phyloP scores from a whole-genome alignment of 1,140 invertebrate species.

The Contarinia nasturtii region DNA sequence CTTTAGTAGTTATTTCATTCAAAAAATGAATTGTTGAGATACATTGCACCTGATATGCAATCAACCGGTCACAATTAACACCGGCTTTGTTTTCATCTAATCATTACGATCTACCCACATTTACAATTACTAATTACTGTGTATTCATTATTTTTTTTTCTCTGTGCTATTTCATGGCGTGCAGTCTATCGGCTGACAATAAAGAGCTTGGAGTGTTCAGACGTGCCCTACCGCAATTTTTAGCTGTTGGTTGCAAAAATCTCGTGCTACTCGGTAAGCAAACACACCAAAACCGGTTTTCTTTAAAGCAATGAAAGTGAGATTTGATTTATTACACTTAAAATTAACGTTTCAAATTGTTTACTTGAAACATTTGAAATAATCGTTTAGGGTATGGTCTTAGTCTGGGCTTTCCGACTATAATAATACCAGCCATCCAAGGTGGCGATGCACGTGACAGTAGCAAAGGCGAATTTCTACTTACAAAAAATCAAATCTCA shows the following conservation, averaged over 20 bases:
- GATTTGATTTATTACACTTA: neutral
- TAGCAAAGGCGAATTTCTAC: slow-evolving; percentile 26
- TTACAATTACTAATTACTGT: too few species aligned
- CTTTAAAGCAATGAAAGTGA: neutral
- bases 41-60: too few species aligned
- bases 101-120: too few species aligned
- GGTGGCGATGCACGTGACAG: slow-evolving; percentile 25
- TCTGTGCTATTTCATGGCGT: too few species aligned
- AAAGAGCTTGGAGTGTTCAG: slow-evolving; percentile 24
- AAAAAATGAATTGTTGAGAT: too few species aligned
- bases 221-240: slow-evolving; percentile 33
- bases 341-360: neutral
- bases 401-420: slow-evolving; percentile 55
- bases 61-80: neutral
- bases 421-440: slow-evolving; percentile 48
- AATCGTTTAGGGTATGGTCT: slow-evolving; percentile 44
- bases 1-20: too few species aligned
- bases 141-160: too few species aligned
- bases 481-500: slow-evolving; percentile 43
- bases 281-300: neutral
- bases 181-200: too few species aligned
- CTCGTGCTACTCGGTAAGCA: slow-evolving; percentile 34
- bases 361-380: neutral
- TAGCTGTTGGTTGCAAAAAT: slow-evolving; percentile 43
- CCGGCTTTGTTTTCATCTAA: slow-evolving; percentile 4